A percentile compares a stretch with the other conserved stretches of the same genome.
Evolutionary conservation across 2,888 invertebrate genomes (phyloP).

Genomic region (Gandaritis pyraliata): DNA sequence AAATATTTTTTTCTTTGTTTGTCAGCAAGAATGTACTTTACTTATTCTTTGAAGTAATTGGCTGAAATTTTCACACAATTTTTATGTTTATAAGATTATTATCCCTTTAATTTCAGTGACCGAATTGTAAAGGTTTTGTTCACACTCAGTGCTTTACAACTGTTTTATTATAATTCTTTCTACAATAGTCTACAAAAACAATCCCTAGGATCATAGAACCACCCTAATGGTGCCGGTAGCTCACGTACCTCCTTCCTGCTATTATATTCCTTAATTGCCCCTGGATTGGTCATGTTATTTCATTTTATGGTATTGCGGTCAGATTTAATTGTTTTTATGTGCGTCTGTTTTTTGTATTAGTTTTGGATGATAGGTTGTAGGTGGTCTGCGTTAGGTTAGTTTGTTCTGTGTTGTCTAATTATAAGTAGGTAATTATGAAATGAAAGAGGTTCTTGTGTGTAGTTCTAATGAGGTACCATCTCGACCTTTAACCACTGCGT

Average conservation of each 20-base stretch:
- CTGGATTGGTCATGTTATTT: conserved; percentile 77
- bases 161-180: conserved; percentile 8
- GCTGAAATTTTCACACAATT: no score
- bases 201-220: conserved; percentile 28
- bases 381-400: conserved; percentile 65
- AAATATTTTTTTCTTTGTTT: no score
- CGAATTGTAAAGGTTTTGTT: not conserved
- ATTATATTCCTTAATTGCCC: conserved; percentile 81
- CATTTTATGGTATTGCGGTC: conserved; percentile 81
- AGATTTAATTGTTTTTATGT: conserved; percentile 82
- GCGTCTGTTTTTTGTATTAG: conserved; percentile 77
- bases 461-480: no score
- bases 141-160: not conserved
- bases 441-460: not conserved
- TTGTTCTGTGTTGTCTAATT: conserved; percentile 33
- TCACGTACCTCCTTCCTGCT: conserved; percentile 67
- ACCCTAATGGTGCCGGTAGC: conserved; percentile 34
- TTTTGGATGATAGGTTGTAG: conserved; percentile 75
- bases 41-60: no score
- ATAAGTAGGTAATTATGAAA: not conserved
- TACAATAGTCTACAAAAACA: conserved; percentile 6
- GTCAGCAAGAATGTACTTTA: no score
- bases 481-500: no score
- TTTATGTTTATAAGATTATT: no score
- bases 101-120: no score